Evolutionary conservation across 2,888 invertebrate species (phyloP), one percentile per base, ranked within the genome.

Genomic region (Octodonta nipae): DNA sequence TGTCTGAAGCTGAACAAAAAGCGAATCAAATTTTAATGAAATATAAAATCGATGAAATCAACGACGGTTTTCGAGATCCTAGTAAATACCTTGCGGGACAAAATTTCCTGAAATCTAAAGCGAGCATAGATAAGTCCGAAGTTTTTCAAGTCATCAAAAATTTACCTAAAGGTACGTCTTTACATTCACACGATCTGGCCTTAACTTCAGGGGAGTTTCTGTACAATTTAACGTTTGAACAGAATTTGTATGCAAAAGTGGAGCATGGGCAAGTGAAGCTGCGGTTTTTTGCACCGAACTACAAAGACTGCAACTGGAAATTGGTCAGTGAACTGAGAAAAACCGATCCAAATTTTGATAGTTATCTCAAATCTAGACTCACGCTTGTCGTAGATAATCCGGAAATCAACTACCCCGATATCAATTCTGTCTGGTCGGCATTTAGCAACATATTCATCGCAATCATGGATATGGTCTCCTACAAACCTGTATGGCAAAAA

Each of bases 121-220:
- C 65, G 1, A 53, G 63, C 15, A 76, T 84, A 26, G 62, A 67
- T 4, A 43, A 63, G 0, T 79, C 81, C 0, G 64, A 70, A 37
- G 72, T 83, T 0, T 83, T 73, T 49, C 57, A 69, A 42, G 64
- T 81, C 5, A 69, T 85, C 7, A 63, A 68, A 37, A 58, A 60
- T 16, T 70, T 85, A 68, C 84, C 85, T 0, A 85, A 85, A 58
- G 85, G 80, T 2, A 78, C 70, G 64, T 68, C 10, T 52, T 28
- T 82, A 13, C 82, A 82, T 54, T 63, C 71, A 0, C 83, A 82
- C 49, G 76, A 78, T 41, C 71, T 70, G 32, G 73, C 73, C 0
- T 52, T 80, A 1, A 62, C 70, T 8, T 74, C 73, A 5, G 61
- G 69, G 0, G 71, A 76, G 32, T 78, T 67, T 40, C 45, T 80